phyloP scores from a whole-genome alignment of 2,888 invertebrate species.

The Micoletzkya japonica region DNA sequence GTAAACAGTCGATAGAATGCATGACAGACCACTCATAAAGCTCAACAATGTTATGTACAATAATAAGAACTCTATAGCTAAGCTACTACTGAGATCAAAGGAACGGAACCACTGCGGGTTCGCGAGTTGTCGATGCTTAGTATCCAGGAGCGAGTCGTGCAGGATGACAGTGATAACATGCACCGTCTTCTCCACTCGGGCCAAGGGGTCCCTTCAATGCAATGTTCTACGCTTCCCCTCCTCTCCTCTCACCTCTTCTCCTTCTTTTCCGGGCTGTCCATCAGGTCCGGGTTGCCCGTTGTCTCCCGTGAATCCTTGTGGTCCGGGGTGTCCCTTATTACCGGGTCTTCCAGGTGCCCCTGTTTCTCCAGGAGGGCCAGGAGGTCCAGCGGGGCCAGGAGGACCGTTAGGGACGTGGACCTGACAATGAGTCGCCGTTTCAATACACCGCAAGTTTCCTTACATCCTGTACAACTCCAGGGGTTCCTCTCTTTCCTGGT shows the following conservation, averaged over 20 bases:
- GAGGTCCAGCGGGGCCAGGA: constrained; percentile 30
- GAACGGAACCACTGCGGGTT: no score
- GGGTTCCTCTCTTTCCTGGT: constrained; percentile 11
- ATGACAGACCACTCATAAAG: no score
- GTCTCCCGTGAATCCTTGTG: not conserved
- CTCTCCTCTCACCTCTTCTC: constrained; percentile 1
- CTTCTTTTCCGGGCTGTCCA: constrained; percentile 31
- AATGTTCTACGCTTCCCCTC: not conserved
- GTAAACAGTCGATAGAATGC: no score
- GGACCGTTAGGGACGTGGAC: constrained; percentile 9
- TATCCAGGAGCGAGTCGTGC: constrained; percentile 25
- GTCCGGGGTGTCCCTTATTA: constrained; percentile 11
- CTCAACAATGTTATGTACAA: no score
- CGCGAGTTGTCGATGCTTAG: not conserved
- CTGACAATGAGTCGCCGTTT: not conserved
- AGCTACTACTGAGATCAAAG: no score
- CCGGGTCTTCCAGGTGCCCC: constrained; percentile 21
- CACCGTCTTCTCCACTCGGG: constrained; percentile 12
- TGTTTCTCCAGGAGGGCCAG: constrained; percentile 18
- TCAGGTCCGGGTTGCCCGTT: constrained; percentile 32
- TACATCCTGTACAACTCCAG: constrained; percentile 21
- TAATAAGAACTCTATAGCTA: no score
- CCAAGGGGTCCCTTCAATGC: constrained; percentile 3
- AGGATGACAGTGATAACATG: constrained; percentile 14
- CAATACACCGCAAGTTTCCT: not conserved